Evolutionary conservation across 2,797 vertebrate species (phyloP), one percentile per base, ranked within the genome.

Genomic region (Myotis vivesi): DNA sequence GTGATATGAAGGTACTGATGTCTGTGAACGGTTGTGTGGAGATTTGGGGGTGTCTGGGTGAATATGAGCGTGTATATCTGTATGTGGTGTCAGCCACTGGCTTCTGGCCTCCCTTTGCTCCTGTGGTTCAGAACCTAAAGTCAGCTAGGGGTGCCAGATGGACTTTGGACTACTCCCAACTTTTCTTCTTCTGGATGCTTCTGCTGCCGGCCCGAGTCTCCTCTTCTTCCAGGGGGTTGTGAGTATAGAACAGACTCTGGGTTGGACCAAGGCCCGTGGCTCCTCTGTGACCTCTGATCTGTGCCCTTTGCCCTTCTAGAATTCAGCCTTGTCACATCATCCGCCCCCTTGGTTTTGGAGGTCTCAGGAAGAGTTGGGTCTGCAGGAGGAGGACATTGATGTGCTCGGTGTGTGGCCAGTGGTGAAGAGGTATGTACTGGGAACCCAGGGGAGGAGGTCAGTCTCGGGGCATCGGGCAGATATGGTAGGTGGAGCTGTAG

Each of bases 291-390:
- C 87, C 79, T 95, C 95, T 97, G 79, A 92, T 53, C 19, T 95
- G 55, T 96, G 55, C 76, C 87, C 90, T 97, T 96, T 97, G 93
- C 71, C 68, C 46, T 96, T 95, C 72, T 90, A 97, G 97, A 95
- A 80, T 83, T 68, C 53, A 71, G 49, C 41, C 89, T 95, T 82
- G 73, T 93, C 96, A 44, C 90, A 57, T n/a, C 94, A 80, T 81
- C 75, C 88, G 0, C 57, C 49, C 57, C 62, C 88, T 92, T 91
- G 93, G 93, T 92, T 91, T 88, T 84, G 89, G 91, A 96, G 92
- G 89, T 92, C 89, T 71, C 6, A 0, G 38, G 80, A 95, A 92
- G 81, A 93, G 71, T 89, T 81, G 91, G 92, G 88, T 90, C 73
- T 94, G 89, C 84, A 95, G 93, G 64, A 95, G 82, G 89, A 77